These are phyloP conservation scores for Hedya salicella DNA, from an alignment of 2,888 invertebrate species.

Conservation along the genomic window DNA sequence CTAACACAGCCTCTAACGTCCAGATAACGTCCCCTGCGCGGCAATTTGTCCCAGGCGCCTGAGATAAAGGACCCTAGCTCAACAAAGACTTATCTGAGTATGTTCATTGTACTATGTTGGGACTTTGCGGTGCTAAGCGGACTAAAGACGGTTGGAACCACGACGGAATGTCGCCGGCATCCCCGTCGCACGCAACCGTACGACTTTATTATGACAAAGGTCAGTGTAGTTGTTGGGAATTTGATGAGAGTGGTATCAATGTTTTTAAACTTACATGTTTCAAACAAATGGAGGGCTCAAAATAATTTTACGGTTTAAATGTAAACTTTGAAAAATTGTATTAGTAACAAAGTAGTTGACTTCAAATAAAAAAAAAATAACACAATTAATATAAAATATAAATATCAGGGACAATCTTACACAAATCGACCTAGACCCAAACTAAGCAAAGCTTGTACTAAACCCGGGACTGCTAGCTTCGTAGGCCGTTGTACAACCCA, in stretches of 20 bases:
- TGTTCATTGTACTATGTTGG: neutral
- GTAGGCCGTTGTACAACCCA: no score
- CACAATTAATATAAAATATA: no score
- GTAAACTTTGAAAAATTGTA: no score
- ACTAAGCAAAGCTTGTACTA: no score
- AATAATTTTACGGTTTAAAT: no score
- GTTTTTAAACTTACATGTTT: no score
- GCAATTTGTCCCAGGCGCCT: conserved; percentile 48
- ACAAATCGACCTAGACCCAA: no score
- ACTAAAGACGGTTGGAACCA: conserved; percentile 4
- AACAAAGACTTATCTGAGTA: conserved; percentile 1
- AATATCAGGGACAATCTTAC: no score
- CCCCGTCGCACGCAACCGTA: conserved; percentile 11
- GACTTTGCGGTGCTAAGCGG: neutral
- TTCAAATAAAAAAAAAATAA: no score
- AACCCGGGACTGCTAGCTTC: no score
- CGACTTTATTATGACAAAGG: conserved; percentile 35
- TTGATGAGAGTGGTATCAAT: neutral
- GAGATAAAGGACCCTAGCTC: conserved; percentile 38
- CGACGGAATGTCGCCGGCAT: conserved; percentile 36
- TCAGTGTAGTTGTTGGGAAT: conserved; percentile 1
- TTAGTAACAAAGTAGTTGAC: no score
- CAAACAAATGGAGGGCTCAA: no score
- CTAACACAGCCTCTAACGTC: conserved; percentile 44
- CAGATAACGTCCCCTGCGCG: conserved; percentile 40